These are phyloP conservation scores for Sebastes variabilis DNA, from an alignment of 2,797 vertebrate genomes.

Conservation along the genomic window DNA sequence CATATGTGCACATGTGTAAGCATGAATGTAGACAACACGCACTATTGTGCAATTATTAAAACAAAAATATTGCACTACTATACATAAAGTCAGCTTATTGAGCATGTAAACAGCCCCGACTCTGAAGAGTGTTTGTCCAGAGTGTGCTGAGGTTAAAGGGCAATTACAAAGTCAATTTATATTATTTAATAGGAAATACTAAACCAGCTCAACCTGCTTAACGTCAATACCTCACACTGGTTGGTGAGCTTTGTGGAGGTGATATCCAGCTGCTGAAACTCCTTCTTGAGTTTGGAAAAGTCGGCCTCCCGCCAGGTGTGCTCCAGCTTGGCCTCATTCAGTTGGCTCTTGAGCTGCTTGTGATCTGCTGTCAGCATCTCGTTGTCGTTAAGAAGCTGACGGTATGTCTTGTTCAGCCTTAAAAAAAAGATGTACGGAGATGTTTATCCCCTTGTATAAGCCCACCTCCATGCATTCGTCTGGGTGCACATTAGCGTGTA, in stretches of 20 bases:
- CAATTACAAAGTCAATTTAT: background rate
- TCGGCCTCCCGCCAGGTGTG: slow-evolving; percentile 91
- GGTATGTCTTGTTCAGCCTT: slow-evolving; percentile 89
- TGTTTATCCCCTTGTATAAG: background rate
- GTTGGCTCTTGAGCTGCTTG: slow-evolving; percentile 89
- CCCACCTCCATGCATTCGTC: background rate
- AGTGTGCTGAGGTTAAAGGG: background rate
- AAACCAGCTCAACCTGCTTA: background rate
- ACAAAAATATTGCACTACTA: background rate
- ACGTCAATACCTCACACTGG: slow-evolving; percentile 89
- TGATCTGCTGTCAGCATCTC: slow-evolving; percentile 88
- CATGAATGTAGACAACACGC: background rate
- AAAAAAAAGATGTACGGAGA: background rate
- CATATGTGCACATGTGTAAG: background rate
- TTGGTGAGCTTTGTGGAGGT: slow-evolving; percentile 91
- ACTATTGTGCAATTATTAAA: background rate
- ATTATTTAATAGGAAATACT: background rate
- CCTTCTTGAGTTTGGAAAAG: slow-evolving; percentile 92
- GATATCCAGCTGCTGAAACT: slow-evolving; percentile 93
- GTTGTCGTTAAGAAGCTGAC: slow-evolving; percentile 88
- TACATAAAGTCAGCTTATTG: background rate
- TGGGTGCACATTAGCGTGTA: background rate
- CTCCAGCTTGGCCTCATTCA: slow-evolving; percentile 91
- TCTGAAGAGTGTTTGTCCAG: background rate
- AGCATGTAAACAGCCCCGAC: background rate